Base-by-base conservation (phyloP, 2,113 vertebrate genomes). In the Tetrax tetrax region DNA sequence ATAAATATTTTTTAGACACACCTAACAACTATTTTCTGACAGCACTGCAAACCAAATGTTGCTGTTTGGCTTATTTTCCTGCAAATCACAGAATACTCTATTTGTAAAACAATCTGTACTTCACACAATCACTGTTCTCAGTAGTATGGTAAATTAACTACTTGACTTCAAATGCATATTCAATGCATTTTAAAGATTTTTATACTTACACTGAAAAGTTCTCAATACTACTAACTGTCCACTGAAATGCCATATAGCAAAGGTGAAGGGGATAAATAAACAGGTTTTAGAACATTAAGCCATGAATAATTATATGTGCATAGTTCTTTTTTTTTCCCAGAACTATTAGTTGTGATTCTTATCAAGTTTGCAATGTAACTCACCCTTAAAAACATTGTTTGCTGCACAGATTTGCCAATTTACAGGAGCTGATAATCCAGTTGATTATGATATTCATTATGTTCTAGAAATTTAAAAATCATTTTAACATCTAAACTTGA, bases 1-100 rank as follows among this genome's bases (percentile, higher is more conserved):
- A 72, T 63, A 95, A 89, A 92, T 92, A 81, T 89, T 95, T 95
- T 94, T 74, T 85, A 76, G 87, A 82, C 87, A 93, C 50, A 43
- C 84, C 70, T 94, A 94, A 70, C 83, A 95, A 92, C 82, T 83
- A 57, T 47, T 90, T 94, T 86, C 83, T 87, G 27, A 72, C 20
- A 59, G 13, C 1, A 2, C 33, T 71, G 64, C 53, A 88, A 80
- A 65, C 33, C 45, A 57, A n/a, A 47, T 68, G 79, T 76, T 50
- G 22, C 48, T 65, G 6, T 68, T 87, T 77, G 43, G 18, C 15
- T 84, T 81, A 37, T 80, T 89, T 76, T 56, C 33, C 18, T 70
- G 65, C 25, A 60, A 51, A 65, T 90, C 25, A 80, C 16, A 47
- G 57, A 82, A 47, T 16, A 47, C 4, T 2, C 3, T 53, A 28